Evolutionary conservation across 1,140 invertebrate species (phyloP).

Genomic region (Leptinotarsa undecemlineata): DNA sequence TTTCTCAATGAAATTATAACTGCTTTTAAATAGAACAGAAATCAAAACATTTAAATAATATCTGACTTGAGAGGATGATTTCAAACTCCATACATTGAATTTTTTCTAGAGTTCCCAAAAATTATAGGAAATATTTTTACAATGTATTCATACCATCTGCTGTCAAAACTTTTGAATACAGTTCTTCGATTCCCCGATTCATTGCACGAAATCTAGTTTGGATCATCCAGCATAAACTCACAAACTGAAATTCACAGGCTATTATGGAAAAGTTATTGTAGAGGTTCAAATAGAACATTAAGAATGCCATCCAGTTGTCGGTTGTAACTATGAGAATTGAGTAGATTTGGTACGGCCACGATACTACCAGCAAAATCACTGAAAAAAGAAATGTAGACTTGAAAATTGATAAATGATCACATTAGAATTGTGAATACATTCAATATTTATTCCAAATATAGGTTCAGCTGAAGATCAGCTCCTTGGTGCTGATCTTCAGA

Average conservation of each 20-base stretch:
- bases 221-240: slow-evolving; percentile 20
- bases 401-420: too few relatives aligned
- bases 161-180: neutral
- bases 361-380: slow-evolving; percentile 9
- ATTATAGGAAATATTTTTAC: too few relatives aligned
- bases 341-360: slow-evolving; percentile 22
- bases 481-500: too few relatives aligned
- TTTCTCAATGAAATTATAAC: too few relatives aligned
- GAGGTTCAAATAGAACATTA: slow-evolving; percentile 24
- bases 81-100: too few relatives aligned
- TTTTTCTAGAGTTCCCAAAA: too few relatives aligned
- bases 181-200: slow-evolving; percentile 6
- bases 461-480: too few relatives aligned
- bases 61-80: too few relatives aligned
- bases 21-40: too few relatives aligned
- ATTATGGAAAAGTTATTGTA: slow-evolving; percentile 25
- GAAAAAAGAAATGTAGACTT: neutral
- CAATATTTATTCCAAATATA: too few relatives aligned
- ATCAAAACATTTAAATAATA: too few relatives aligned
- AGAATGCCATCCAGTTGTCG: slow-evolving; percentile 10
- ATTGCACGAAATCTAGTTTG: slow-evolving; percentile 13
- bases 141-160: neutral
- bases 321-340: slow-evolving; percentile 18
- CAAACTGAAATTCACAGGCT: slow-evolving; percentile 27
- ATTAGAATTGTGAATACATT: too few relatives aligned